Base-by-base conservation (phyloP, 2,113 vertebrate genomes). In the Vanacampus margaritifer region DNA sequence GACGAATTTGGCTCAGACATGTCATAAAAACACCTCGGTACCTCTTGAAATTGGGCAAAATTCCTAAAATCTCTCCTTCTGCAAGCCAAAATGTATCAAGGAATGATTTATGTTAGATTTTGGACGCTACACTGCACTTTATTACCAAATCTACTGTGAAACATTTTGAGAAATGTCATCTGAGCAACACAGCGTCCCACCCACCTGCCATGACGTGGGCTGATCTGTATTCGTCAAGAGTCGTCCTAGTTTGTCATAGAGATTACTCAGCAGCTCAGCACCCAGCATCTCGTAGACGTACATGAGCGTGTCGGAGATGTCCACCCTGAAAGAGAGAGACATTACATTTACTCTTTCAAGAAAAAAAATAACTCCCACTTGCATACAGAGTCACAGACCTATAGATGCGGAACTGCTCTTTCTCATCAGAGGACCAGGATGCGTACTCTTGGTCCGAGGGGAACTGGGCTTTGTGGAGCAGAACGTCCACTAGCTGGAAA, bases 261-360 rank as follows among this genome's bases (percentile, higher is more conserved):
- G 93, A 90, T 95, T 99, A 90, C 97, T 98, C 74, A 99, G 94
- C 82, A 99, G 93, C 91, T 99, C 97, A 0, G 96, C 94, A 5
- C 97, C 97, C 85, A 99, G 91, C 96, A 99, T 99, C 90, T 99
- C 97, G 1, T 98, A 99, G 63, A 99, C 97, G 0, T 99, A 99
- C 97, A 99, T 99, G 83, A 99, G 92, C 0, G 97, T 99, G 89
- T 99, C 97, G 3, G 97, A 99, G 79, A 99, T 98, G 79, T 99
- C 97, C 89, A 99, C 97, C 89, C 97, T 99, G 86, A 64, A 85
- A 80, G 74, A 75, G 67, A 87, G 39, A 74, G 21, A 75, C 28
- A 65, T 9, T 72, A 69, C 48, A 72, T 69, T 70, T 80, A 62
- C 5, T 23, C 39, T 62, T 62, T 24, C 39, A 61, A 72, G 48